Evolutionary conservation across 2,888 invertebrate genomes (phyloP).

Genomic region (Rugalucina vietnamica): DNA sequence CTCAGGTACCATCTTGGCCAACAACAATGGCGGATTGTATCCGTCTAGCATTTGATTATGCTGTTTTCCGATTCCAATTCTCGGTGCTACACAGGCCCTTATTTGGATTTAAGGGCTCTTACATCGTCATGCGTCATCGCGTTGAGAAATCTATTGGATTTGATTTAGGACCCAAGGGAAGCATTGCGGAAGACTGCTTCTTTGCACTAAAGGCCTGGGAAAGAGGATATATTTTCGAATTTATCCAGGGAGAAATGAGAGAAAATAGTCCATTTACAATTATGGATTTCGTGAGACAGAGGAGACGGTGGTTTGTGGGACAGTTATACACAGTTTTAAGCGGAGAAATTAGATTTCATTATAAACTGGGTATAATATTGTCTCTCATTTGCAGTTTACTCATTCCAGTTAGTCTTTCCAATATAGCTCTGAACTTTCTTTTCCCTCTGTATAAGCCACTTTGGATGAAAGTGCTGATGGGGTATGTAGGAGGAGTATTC

Average conservation of each 20-base stretch:
- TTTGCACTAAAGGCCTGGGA: conserved; percentile 57
- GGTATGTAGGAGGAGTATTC: conserved; percentile 52
- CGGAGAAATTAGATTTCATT: conserved; percentile 30
- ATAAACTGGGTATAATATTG: conserved; percentile 42
- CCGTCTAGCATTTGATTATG: conserved; percentile 51
- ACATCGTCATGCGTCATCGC: conserved; percentile 43
- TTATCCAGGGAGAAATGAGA: conserved; percentile 53
- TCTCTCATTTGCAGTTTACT: conserved; percentile 41
- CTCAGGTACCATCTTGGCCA: conserved; percentile 48
- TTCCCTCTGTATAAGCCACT: conserved; percentile 39
- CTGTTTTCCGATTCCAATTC: conserved; percentile 51
- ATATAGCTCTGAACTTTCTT: conserved; percentile 34
- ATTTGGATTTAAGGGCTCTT: conserved; percentile 60
- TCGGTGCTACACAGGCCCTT: conserved; percentile 39
- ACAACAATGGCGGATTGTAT: conserved; percentile 56
- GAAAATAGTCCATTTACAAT: conserved; percentile 60
- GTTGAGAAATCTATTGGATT: conserved; percentile 51
- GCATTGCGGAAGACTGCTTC: conserved; percentile 58
- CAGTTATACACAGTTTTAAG: conserved; percentile 33
- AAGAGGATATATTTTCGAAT: conserved; percentile 53
- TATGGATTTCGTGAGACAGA: conserved; percentile 53
- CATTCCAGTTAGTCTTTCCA: conserved; percentile 49
- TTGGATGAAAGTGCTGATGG: conserved; percentile 30
- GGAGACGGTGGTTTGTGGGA: conserved; percentile 58
- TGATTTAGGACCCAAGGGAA: conserved; percentile 59